Conservation (phyloP, 2,113 vertebrate genomes). For the Heterocephalus glaber region DNA sequence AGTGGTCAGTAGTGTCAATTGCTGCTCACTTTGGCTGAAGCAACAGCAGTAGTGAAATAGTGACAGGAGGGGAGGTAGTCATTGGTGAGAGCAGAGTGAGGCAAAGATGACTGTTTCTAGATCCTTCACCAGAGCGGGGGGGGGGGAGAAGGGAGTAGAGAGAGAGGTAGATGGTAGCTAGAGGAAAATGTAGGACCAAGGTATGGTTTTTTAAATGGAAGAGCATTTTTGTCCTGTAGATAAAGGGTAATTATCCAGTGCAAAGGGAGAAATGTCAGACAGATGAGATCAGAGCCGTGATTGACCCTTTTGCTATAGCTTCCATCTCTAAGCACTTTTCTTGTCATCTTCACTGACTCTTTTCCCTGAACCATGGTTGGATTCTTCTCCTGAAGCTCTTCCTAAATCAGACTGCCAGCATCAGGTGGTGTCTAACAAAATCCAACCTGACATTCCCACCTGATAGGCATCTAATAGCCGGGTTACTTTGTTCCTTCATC, state of each 20-base stretch:
- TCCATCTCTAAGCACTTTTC: neutral
- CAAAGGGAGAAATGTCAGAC: neutral
- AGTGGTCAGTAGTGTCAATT: neutral
- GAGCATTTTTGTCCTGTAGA: neutral
- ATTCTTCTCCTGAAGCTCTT: neutral
- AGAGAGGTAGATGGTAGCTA: neutral
- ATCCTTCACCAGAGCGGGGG: neutral
- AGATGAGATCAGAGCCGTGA: neutral
- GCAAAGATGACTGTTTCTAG: neutral
- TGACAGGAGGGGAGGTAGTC: neutral
- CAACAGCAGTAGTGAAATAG: neutral
- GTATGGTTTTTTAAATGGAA: neutral
- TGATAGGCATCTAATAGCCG: neutral
- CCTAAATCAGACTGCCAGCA: neutral
- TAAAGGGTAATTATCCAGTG: neutral
- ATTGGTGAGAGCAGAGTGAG: neutral
- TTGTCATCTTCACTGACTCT: neutral
- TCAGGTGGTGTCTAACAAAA: neutral
- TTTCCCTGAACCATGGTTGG: neutral
- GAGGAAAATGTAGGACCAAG: neutral
- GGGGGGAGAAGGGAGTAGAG: neutral
- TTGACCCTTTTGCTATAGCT: neutral
- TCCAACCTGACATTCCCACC: neutral
- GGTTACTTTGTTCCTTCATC: neutral
- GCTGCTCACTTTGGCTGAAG: neutral